Evolutionary conservation across 2,797 vertebrate species (phyloP), one percentile per base, ranked within the genome.

Genomic region (Australoheros facetus): DNA sequence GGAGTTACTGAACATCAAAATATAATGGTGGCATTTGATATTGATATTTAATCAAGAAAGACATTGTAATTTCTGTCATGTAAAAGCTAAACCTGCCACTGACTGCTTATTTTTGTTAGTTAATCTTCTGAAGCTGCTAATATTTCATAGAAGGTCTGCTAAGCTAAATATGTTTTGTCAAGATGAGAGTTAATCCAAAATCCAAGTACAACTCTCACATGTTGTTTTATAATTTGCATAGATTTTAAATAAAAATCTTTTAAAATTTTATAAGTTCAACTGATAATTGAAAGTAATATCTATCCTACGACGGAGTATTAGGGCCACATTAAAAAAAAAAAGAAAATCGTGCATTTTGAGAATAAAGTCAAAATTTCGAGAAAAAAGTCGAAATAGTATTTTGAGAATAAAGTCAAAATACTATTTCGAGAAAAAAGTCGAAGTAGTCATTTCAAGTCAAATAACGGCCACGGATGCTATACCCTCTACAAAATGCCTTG

Each of bases 141-240:
- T 13, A 17, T 69, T 53, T 51, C 5, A 2, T 53, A 69, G 17
- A 26, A 75, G 79, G 62, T 54, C n/a, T 28, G 66, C 57, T 66
- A 2, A 7, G 21, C 71, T 32, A 17, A 66, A 56, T 62, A 14
- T 71, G 48, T n/a, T 69, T 69, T 79, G 75, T 62, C 62, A 74
- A 23, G 73, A 64, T 1, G 1, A 48, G 37, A 75, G 11, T 28
- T 28, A 28, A 56, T 60, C 56, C 10, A 78, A 76, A 72, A 45
- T 12, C 23, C 39, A 28, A 45, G 21, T 64, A 23, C 23, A 28
- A 30, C 37, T 71, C 32, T 72, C 23, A 39, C 7, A 4, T 42
- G 23, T 1, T 10, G 23, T 77, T 86, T 23, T 6, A 42, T 34
- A 3, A 86, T 90, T 92, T 85, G 69, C 74, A 81, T 88, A 37